Evolutionary conservation across 2,888 invertebrate species (phyloP).

Genomic region (Empis stercorea): DNA sequence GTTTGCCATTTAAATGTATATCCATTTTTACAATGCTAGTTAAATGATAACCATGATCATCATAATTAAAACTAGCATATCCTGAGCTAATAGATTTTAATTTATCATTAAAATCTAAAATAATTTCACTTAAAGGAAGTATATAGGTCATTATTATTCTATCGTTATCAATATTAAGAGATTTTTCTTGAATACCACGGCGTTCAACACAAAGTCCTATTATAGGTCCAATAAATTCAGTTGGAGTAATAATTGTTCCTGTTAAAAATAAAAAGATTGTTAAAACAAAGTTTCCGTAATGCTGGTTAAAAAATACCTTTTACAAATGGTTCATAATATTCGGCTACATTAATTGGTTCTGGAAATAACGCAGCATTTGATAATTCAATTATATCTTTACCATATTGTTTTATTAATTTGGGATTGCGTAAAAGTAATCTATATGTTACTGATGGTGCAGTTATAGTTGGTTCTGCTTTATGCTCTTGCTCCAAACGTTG

Average conservation of each 20-base stretch:
- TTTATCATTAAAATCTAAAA: slow-evolving; percentile 87
- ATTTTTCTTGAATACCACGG: slow-evolving; percentile 48
- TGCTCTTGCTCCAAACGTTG: slow-evolving; percentile 77
- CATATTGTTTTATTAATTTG: slow-evolving; percentile 54
- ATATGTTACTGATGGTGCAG: slow-evolving; percentile 78
- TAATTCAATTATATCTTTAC: slow-evolving; percentile 46
- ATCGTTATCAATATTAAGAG: slow-evolving; percentile 68
- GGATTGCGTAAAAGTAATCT: slow-evolving; percentile 58
- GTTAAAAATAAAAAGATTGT: slow-evolving; percentile 10
- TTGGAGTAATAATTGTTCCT: slow-evolving; percentile 83
- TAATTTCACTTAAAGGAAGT: slow-evolving; percentile 84
- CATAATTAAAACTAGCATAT: slow-evolving; percentile 91
- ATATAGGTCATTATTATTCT: slow-evolving; percentile 70
- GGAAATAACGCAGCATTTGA: slow-evolving; percentile 70
- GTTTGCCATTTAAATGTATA: slow-evolving; percentile 57
- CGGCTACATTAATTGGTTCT: slow-evolving; percentile 48
- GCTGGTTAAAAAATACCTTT: slow-evolving; percentile 41
- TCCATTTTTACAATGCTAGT: slow-evolving; percentile 68
- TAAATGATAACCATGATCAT: slow-evolving; percentile 68
- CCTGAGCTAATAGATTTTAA: slow-evolving; percentile 85
- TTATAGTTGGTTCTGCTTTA: slow-evolving; percentile 66
- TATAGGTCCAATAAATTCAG: slow-evolving; percentile 54
- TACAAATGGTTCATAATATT: slow-evolving; percentile 78
- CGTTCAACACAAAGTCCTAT: slow-evolving; percentile 62
- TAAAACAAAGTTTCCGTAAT: neutral